phyloP scores from a whole-genome alignment of 2,888 invertebrate genomes.

The Hyposoter dolosus region DNA sequence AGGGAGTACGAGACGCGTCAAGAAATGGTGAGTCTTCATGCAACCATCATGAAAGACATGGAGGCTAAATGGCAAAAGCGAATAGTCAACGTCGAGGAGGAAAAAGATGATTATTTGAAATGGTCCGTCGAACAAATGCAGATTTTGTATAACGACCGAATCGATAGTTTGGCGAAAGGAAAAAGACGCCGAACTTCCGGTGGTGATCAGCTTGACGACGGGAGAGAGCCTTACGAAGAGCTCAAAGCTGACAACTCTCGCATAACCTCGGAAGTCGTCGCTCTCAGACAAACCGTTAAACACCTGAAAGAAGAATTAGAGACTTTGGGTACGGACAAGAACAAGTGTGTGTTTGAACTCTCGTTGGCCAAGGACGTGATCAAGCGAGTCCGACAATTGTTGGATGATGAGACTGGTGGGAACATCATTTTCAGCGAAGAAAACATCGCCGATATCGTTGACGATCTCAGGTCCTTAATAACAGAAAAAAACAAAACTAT shows the following conservation, averaged over 20 bases:
- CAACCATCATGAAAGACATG: slow-evolving; percentile 73
- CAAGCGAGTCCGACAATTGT: slow-evolving; percentile 66
- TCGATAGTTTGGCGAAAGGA: slow-evolving; percentile 71
- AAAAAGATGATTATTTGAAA: slow-evolving; percentile 74
- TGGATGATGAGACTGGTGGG: slow-evolving; percentile 60
- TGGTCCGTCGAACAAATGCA: slow-evolving; percentile 77
- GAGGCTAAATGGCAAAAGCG: slow-evolving; percentile 77
- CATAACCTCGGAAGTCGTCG: slow-evolving; percentile 69
- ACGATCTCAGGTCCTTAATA: slow-evolving; percentile 67
- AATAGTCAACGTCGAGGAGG: slow-evolving; percentile 72
- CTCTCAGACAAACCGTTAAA: slow-evolving; percentile 69
- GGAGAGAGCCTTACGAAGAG: slow-evolving; percentile 60
- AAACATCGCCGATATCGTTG: slow-evolving; percentile 30
- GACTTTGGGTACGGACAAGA: slow-evolving; percentile 72
- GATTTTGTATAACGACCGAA: slow-evolving; percentile 76
- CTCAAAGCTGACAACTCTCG: slow-evolving; percentile 72
- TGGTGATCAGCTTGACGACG: slow-evolving; percentile 70
- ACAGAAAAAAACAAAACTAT: slow-evolving; percentile 61
- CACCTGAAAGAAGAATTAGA: slow-evolving; percentile 73
- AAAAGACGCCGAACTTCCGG: slow-evolving; percentile 74
- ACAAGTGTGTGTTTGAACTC: slow-evolving; percentile 73
- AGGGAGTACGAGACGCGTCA: slow-evolving; percentile 77
- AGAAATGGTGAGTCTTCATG: slow-evolving; percentile 75
- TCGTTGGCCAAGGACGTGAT: slow-evolving; percentile 72
- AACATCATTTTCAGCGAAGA: slow-evolving; percentile 18